These are phyloP conservation scores for Synergus umbraculus DNA, from an alignment of 2,888 invertebrate genomes.

Conservation along the genomic window DNA sequence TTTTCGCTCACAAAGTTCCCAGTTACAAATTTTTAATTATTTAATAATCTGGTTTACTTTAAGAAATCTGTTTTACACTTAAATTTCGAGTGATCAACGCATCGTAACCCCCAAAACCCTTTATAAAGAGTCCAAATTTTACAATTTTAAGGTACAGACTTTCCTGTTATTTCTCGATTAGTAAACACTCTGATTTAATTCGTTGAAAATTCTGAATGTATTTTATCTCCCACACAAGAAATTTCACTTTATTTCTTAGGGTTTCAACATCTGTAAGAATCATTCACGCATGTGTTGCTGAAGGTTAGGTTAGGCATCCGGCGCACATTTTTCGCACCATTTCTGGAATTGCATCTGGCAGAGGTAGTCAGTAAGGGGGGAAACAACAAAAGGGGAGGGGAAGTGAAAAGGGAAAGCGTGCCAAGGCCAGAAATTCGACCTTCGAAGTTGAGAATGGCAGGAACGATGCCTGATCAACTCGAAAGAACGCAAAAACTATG, in stretches of 20 bases:
- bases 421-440: conserved; percentile 63
- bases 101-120: too few relatives aligned
- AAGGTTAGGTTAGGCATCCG: conserved; percentile 33
- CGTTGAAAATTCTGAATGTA: neutral
- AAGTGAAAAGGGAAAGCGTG: conserved; percentile 62
- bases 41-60: too few relatives aligned
- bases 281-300: conserved; percentile 9
- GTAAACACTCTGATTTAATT: neutral
- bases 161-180: too few relatives aligned
- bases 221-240: neutral
- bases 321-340: conserved; percentile 35
- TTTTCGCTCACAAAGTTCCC: too few relatives aligned
- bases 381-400: conserved; percentile 36
- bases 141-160: too few relatives aligned
- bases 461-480: conserved; percentile 46
- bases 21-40: too few relatives aligned
- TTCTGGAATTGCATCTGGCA: conserved; percentile 37
- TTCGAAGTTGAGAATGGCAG: conserved; percentile 59
- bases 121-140: too few relatives aligned
- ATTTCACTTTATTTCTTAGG: neutral
- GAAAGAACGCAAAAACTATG: conserved; percentile 46
- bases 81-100: too few relatives aligned
- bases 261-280: conserved; percentile 4
- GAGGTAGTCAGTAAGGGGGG: conserved; percentile 15
- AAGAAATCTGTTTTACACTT: too few relatives aligned